Conservation (phyloP, 2,113 vertebrate genomes). For the Benitochromis conjunctus region DNA sequence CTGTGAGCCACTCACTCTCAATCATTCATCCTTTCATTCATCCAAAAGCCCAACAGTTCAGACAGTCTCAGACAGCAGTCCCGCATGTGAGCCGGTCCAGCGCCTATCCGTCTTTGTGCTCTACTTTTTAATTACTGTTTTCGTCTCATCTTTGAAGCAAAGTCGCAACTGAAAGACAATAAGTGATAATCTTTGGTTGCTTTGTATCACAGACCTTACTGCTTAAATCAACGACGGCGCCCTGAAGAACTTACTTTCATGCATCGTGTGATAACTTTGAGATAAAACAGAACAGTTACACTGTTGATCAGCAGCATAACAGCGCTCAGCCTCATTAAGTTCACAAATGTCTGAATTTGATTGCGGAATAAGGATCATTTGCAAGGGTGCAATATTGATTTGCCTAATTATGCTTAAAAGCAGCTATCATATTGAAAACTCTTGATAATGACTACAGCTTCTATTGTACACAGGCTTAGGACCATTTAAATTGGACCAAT, state of each 20-base stretch:
- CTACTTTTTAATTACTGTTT: slow-evolving; percentile 57
- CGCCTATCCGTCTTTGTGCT: neutral
- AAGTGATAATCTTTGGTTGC: slow-evolving; percentile 9
- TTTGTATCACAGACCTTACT: neutral
- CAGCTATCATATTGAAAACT: neutral
- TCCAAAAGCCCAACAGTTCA: slow-evolving; percentile 12
- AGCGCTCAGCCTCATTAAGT: slow-evolving; percentile 25
- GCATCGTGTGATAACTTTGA: neutral
- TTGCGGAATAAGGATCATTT: slow-evolving; percentile 29
- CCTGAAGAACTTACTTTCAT: neutral
- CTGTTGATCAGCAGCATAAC: neutral
- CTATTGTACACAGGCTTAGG: neutral
- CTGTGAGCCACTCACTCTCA: neutral
- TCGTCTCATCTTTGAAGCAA: slow-evolving; percentile 33
- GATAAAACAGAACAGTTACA: neutral
- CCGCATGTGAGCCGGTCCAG: slow-evolving; percentile 1
- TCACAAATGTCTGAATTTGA: slow-evolving; percentile 17
- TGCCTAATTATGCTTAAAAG: neutral
- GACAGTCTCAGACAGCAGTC: slow-evolving; percentile 16
- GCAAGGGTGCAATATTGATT: neutral
- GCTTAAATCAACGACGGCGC: slow-evolving; percentile 11
- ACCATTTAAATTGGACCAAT: neutral
- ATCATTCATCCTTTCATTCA: slow-evolving; percentile 31
- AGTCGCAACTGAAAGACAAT: slow-evolving; percentile 31
- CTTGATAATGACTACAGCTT: neutral